Percentiles rank a stretch among this genome's conserved stretches.
phyloP scores from a whole-genome alignment of 2,113 vertebrate genomes.

The Alethe castanea region DNA sequence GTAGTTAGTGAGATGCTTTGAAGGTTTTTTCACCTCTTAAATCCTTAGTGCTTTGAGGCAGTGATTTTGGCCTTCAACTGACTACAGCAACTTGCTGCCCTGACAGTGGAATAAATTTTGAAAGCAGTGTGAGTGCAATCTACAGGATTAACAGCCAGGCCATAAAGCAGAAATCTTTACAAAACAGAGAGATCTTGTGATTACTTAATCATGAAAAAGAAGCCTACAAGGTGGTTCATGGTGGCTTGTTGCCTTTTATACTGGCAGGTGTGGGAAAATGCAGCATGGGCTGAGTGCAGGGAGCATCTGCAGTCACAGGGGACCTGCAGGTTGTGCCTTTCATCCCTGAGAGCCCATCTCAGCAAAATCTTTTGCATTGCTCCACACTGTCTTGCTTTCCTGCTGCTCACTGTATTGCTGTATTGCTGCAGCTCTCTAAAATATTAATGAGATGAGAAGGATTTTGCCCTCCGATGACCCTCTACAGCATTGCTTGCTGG shows the following conservation, averaged over 20 bases:
- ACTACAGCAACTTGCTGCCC: neutral
- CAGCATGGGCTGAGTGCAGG: neutral
- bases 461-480: neutral
- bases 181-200: neutral
- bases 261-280: neutral
- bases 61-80: neutral
- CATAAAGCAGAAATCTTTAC: neutral
- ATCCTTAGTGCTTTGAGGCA: neutral
- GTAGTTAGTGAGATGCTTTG: neutral
- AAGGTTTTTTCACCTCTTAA: slow-evolving; percentile 23
- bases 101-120: neutral
- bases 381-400: neutral
- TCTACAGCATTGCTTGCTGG: neutral
- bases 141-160: neutral
- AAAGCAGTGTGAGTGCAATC: neutral
- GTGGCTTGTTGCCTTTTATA: neutral
- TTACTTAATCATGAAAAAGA: neutral
- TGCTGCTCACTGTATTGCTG: neutral
- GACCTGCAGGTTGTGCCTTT: neutral
- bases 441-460: neutral
- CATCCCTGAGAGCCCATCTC: neutral
- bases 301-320: neutral
- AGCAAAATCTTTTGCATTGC: neutral
- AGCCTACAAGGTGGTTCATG: neutral
- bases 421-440: neutral